phyloP scores from a whole-genome alignment of 1,140 invertebrate genomes.

The Atta cephalotes region DNA sequence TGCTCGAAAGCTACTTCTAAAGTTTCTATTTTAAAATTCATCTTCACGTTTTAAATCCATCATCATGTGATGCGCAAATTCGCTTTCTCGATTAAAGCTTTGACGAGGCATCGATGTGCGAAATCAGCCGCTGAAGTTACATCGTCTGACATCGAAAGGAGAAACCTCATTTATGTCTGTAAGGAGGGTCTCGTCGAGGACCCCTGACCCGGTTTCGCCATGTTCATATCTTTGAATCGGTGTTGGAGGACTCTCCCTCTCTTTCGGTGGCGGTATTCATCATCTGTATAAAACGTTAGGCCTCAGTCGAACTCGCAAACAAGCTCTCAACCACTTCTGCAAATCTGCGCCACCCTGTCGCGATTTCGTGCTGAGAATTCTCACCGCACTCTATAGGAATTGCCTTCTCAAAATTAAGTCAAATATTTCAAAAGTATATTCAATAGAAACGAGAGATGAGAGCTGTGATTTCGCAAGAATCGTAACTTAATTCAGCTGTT shows the following conservation, averaged over 20 bases:
- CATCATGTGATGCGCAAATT: constrained; percentile 5
- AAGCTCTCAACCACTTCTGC: not conserved
- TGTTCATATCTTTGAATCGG: constrained; percentile 52
- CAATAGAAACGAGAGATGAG: constrained; percentile 15
- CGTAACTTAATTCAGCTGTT: not conserved
- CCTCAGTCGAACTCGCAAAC: constrained; percentile 26
- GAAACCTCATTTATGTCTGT: constrained; percentile 42
- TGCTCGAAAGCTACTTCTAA: not conserved
- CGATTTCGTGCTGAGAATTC: constrained; percentile 22
- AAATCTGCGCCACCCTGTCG: constrained; percentile 2
- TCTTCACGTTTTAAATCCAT: constrained; percentile 3
- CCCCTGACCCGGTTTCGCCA: constrained; percentile 48
- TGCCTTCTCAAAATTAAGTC: constrained; percentile 16
- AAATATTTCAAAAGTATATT: constrained; percentile 32
- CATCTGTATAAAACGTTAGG: constrained; percentile 15
- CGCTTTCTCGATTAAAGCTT: constrained; percentile 31
- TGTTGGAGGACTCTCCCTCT: not conserved
- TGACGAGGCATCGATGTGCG: not conserved
- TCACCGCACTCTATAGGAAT: not conserved
- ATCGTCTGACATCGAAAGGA: constrained; percentile 40
- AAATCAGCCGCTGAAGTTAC: constrained; percentile 25
- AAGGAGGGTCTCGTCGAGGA: constrained; percentile 30
- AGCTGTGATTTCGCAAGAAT: not conserved
- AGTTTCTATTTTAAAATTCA: constrained; percentile 21
- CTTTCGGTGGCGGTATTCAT: not conserved